These are phyloP conservation scores for Jaculus jaculus DNA, from an alignment of 2,113 vertebrate genomes.

Conservation along the genomic window DNA sequence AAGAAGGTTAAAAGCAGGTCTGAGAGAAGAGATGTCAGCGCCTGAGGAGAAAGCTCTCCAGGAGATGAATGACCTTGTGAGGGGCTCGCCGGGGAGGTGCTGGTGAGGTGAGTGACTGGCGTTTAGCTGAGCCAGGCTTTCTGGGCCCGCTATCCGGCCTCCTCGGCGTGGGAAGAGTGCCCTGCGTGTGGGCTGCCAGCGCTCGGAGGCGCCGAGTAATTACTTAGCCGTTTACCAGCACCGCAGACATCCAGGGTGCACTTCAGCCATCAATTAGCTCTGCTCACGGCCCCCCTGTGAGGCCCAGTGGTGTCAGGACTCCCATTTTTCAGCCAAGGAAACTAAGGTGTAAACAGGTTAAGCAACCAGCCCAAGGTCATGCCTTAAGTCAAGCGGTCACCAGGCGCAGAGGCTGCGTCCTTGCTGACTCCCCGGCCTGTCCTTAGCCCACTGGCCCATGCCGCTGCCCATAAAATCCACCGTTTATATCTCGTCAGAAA, in stretches of 20 bases:
- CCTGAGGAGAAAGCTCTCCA: constrained; percentile 26
- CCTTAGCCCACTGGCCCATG: constrained; percentile 83
- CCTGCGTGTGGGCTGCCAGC: constrained; percentile 65
- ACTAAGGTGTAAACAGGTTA: constrained; percentile 81
- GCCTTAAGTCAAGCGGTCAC: constrained; percentile 75
- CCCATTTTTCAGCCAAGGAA: constrained; percentile 82
- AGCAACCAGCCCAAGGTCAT: constrained; percentile 77
- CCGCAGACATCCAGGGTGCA: constrained; percentile 73
- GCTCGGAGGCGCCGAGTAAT: constrained; percentile 68
- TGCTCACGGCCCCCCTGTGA: constrained; percentile 75
- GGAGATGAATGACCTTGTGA: constrained; percentile 69
- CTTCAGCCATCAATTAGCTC: constrained; percentile 80
- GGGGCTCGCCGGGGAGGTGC: not conserved
- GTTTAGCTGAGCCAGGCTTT: constrained; percentile 80
- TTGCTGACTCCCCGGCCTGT: constrained; percentile 79
- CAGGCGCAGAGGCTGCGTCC: constrained; percentile 50
- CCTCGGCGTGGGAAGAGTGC: constrained; percentile 63
- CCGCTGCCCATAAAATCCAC: constrained; percentile 76
- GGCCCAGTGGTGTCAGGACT: constrained; percentile 73
- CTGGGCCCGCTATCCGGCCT: constrained; percentile 41
- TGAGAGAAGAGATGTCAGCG: not conserved
- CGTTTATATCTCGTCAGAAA: constrained; percentile 74
- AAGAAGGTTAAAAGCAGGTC: constrained; percentile 56
- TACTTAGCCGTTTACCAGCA: constrained; percentile 77
- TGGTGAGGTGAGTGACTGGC: constrained; percentile 50